A percentile compares a stretch with the other conserved stretches of the same genome.
These are phyloP conservation scores for Coilia nasus DNA, from an alignment of 2,797 vertebrate species.

Conservation along the genomic window DNA sequence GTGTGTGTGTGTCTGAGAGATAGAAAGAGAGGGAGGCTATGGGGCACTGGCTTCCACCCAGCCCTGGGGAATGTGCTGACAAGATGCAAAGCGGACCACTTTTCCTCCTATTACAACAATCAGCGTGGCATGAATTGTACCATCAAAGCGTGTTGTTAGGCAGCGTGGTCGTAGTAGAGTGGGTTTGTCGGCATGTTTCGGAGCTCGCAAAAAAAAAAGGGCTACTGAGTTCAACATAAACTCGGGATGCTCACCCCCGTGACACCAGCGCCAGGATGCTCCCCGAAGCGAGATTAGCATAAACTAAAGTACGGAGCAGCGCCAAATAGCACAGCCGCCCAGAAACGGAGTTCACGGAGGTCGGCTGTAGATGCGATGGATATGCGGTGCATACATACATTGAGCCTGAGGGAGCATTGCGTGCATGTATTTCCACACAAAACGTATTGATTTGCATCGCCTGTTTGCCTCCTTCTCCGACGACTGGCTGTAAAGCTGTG, in stretches of 20 bases:
- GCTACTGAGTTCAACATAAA: not conserved
- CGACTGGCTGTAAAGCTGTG: not conserved
- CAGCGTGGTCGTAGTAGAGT: constrained; percentile 41
- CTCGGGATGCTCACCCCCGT: not conserved
- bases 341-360: not conserved
- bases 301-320: not conserved
- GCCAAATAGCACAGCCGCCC: not conserved
- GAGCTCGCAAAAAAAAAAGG: not conserved
- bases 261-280: not conserved
- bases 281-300: not conserved
- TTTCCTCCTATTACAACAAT: constrained; percentile 60
- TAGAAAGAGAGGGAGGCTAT: constrained; percentile 41
- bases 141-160: constrained; percentile 60
- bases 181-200: constrained; percentile 23
- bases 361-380: not conserved
- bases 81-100: constrained; percentile 56
- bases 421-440: not conserved
- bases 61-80: constrained; percentile 67
- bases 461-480: not conserved
- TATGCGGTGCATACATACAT: not conserved
- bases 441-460: constrained; percentile 7
- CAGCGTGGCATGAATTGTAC: constrained; percentile 60
- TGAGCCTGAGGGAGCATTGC: not conserved
- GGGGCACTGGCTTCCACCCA: constrained; percentile 50
- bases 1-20: not conserved